A percentile compares a stretch with the other conserved stretches of the same genome.
phyloP scores from a whole-genome alignment of 2,888 invertebrate species.

The Nomada fabriciana region DNA sequence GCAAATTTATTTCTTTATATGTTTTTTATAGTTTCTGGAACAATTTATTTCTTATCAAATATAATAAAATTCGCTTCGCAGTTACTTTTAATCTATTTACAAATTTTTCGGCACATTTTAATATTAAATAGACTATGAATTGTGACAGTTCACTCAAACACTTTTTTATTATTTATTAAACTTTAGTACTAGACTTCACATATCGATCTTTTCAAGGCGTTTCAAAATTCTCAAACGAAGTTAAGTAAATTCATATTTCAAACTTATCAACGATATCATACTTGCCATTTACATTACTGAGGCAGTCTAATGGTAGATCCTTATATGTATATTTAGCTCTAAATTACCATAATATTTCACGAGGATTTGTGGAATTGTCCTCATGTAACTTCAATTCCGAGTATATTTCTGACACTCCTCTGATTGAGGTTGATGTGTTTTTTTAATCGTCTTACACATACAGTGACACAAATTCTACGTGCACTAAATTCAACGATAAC shows the following conservation, averaged over 20 bases:
- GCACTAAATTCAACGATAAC: no score
- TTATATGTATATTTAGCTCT: not conserved
- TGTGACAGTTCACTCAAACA: no score
- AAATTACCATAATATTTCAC: not conserved
- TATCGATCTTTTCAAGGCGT: not conserved
- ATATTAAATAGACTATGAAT: no score
- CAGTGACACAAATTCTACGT: no score
- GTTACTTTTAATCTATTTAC: no score
- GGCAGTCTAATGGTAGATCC: not conserved
- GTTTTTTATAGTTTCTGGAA: no score
- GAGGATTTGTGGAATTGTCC: not conserved
- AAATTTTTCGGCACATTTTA: no score
- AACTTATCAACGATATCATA: no score
- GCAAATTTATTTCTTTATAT: no score
- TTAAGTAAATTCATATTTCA: not conserved
- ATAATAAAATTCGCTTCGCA: not conserved
- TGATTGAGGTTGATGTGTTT: not conserved
- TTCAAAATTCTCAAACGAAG: not conserved
- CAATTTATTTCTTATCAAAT: no score
- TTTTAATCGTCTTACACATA: not conserved
- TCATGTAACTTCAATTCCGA: not conserved
- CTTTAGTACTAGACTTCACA: not conserved
- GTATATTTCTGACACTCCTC: not conserved
- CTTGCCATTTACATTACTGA: not conserved
- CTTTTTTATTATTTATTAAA: no score